Evolutionary conservation across 2,888 invertebrate species (phyloP).

Genomic region (Drosophila bunnanda): DNA sequence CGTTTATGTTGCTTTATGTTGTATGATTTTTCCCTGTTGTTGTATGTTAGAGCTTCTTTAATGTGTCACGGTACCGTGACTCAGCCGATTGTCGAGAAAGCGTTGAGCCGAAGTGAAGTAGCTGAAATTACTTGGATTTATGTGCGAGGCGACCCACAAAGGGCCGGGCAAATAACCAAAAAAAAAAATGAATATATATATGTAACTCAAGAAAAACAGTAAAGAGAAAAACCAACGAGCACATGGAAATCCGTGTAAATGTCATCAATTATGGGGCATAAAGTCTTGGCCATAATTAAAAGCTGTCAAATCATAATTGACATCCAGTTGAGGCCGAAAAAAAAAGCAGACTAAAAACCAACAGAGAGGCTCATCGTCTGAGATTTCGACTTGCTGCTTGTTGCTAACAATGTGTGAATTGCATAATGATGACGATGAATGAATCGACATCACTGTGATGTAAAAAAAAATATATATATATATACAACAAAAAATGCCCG

Average conservation of each 20-base stretch:
- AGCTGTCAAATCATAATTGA: conserved; percentile 76
- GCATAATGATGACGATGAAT: conserved; percentile 61
- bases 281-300: conserved; percentile 63
- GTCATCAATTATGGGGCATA: conserved; percentile 68
- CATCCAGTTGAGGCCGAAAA: conserved; percentile 25
- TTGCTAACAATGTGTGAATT: conserved; percentile 76
- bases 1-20: background rate
- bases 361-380: conserved; percentile 9
- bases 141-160: conserved; percentile 32
- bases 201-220: background rate
- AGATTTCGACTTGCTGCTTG: conserved; percentile 5
- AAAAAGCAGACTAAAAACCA: conserved; percentile 5
- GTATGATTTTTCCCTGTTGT: background rate
- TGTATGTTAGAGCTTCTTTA: conserved; percentile 29
- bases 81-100: conserved; percentile 61
- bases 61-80: conserved; percentile 60
- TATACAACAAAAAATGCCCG: too few species aligned
- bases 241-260: conserved; percentile 45
- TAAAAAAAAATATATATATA: conserved; percentile 17
- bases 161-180: conserved; percentile 3
- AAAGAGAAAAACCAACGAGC: conserved; percentile 28
- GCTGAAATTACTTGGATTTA: conserved; percentile 24
- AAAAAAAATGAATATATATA: background rate
- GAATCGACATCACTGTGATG: conserved; percentile 51
- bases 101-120: conserved; percentile 48